phyloP scores from a whole-genome alignment of 2,888 invertebrate species.

The Hymenopus coronatus region DNA sequence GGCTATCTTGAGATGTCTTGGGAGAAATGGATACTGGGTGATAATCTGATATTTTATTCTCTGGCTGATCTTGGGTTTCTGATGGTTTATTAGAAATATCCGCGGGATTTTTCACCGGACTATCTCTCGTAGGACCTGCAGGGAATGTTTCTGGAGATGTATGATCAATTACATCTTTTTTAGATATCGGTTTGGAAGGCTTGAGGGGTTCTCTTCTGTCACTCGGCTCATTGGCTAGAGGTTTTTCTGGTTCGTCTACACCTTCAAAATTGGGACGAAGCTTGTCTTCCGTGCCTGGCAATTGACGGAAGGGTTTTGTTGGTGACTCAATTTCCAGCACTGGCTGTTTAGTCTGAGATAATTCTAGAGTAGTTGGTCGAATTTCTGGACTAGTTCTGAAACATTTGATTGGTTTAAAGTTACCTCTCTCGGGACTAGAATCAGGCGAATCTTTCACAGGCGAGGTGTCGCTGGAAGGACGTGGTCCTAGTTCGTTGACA shows the following conservation, averaged over 20 bases:
- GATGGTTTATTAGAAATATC: neutral
- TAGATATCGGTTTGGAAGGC: conserved; percentile 29
- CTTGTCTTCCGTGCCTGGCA: neutral
- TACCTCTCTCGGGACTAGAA: conserved; percentile 39
- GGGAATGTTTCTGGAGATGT: conserved; percentile 12
- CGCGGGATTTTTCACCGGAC: neutral
- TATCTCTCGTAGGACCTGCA: conserved; percentile 2
- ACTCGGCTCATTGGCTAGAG: neutral
- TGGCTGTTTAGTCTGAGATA: conserved; percentile 7
- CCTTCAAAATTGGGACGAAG: neutral
- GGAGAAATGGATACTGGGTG: neutral
- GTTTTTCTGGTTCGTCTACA: neutral
- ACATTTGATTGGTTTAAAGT: conserved; percentile 40
- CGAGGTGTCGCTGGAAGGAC: neutral
- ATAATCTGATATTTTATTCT: neutral
- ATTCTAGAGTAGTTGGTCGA: conserved; percentile 8
- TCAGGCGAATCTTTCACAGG: conserved; percentile 30
- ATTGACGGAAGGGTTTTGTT: conserved; percentile 7
- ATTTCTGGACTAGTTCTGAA: conserved; percentile 37
- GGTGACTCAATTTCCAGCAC: conserved; percentile 12
- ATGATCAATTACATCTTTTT: neutral
- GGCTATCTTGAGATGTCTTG: neutral
- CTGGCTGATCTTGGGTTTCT: neutral
- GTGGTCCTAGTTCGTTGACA: conserved; percentile 37
- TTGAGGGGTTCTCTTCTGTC: conserved; percentile 27